Evolutionary conservation across 2,888 invertebrate genomes (phyloP).

Genomic region (Argyra leucocephala): DNA sequence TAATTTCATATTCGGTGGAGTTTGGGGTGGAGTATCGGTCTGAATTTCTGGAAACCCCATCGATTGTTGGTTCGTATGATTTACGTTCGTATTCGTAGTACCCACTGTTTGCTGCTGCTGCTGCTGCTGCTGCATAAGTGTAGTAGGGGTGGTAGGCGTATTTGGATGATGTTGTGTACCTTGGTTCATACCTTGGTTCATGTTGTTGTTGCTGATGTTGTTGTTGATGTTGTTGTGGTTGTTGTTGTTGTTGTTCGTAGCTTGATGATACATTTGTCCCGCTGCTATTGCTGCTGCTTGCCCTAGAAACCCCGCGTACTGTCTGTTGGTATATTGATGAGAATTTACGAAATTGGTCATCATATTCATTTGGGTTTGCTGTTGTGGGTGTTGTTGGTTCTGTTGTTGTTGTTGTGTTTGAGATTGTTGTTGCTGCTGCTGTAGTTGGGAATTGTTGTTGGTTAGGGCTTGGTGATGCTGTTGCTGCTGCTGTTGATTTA

Average conservation of each 20-base stretch:
- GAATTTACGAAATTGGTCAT: constrained; percentile 46
- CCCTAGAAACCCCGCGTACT: constrained; percentile 60
- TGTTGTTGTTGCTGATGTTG: too few species aligned
- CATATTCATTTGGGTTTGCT: constrained; percentile 31
- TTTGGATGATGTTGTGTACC: constrained; percentile 38
- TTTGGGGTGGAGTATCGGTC: constrained; percentile 83
- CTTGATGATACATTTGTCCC: constrained; percentile 27
- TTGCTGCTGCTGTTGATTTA: constrained; percentile 25
- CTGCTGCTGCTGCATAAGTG: constrained; percentile 29
- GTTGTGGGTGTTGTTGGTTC: constrained; percentile 42
- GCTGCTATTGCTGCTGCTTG: constrained; percentile 37
- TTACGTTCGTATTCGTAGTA: constrained; percentile 26
- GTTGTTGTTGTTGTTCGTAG: constrained; percentile 36
- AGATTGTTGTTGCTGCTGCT: constrained; percentile 33
- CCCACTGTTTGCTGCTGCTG: constrained; percentile 23
- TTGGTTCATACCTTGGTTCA: constrained; percentile 37
- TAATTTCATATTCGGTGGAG: constrained; percentile 87
- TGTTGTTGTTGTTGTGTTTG: constrained; percentile 27
- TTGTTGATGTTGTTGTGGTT: constrained; percentile 29
- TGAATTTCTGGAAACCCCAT: constrained; percentile 79
- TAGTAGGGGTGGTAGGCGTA: constrained; percentile 39
- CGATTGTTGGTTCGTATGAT: constrained; percentile 33
- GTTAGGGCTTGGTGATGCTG: constrained; percentile 21
- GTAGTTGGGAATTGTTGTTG: constrained; percentile 18
- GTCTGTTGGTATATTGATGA: constrained; percentile 46